Percentiles rank a stretch among this genome's conserved stretches.
These are phyloP conservation scores for Asobara japonica DNA, from an alignment of 1,140 invertebrate genomes.

Conservation along the genomic window DNA sequence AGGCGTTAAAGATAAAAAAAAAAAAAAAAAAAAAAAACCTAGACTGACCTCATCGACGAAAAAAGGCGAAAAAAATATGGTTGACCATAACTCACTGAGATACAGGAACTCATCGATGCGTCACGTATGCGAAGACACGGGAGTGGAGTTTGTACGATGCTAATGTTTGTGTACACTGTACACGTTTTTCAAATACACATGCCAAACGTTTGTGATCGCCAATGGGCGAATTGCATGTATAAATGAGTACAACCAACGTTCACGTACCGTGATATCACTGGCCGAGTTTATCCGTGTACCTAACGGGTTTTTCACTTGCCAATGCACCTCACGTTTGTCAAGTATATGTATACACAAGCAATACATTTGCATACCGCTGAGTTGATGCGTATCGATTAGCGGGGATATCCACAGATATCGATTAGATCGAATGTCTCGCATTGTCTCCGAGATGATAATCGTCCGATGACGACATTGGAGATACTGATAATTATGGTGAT, in stretches of 20 bases:
- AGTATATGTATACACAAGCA: background rate
- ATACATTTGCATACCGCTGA: background rate
- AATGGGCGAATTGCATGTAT: background rate
- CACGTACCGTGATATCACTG: background rate
- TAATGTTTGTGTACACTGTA: conserved; percentile 4
- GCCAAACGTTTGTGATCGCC: conserved; percentile 10
- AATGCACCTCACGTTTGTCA: background rate
- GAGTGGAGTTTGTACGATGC: conserved; percentile 13
- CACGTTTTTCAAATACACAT: background rate
- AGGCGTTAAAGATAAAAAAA: too few species aligned
- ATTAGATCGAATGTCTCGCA: conserved; percentile 7
- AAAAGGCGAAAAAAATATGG: background rate
- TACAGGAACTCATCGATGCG: conserved; percentile 4
- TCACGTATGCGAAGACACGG: background rate
- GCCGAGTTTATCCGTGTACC: background rate
- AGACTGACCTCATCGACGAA: background rate
- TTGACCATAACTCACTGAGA: background rate
- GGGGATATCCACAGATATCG: background rate
- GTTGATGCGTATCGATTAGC: background rate
- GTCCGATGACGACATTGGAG: background rate
- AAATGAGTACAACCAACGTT: background rate
- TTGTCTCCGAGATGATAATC: background rate
- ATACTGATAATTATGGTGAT: too few species aligned
- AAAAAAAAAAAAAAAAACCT: too few species aligned
- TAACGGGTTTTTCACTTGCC: background rate